Percentiles rank a stretch among this genome's conserved stretches.
Evolutionary conservation across 2,797 vertebrate genomes (phyloP).

Genomic region (Allobates femoralis): DNA sequence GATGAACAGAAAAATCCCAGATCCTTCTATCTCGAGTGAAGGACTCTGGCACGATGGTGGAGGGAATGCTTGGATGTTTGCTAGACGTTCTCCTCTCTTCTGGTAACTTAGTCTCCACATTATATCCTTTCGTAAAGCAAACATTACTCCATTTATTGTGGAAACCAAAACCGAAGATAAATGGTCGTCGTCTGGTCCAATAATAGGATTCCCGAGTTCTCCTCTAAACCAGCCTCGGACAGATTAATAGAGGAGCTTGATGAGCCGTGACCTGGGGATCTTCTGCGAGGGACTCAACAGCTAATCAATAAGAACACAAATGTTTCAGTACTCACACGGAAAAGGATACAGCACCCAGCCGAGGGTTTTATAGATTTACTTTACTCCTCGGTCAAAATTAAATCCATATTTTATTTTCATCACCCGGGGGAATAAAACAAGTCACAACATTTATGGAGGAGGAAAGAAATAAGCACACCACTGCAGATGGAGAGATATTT

Average conservation of each 20-base stretch:
- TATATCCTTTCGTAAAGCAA: conserved; percentile 24
- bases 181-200: conserved; percentile 1
- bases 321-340: not conserved
- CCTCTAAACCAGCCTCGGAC: not conserved
- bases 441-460: not conserved
- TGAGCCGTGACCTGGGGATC: not conserved
- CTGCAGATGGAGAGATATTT: not conserved
- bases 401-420: conserved; percentile 20
- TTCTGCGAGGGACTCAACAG: conserved; percentile 10
- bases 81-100: not conserved
- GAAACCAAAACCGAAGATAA: conserved; percentile 45
- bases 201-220: conserved; percentile 13
- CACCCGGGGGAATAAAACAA: conserved; percentile 16
- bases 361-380: not conserved
- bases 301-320: conserved; percentile 52
- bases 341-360: not conserved
- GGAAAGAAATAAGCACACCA: not conserved
- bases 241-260: not conserved
- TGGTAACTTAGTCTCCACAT: not conserved
- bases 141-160: conserved; percentile 17
- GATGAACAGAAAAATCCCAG: too few relatives aligned
- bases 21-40: not conserved
- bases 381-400: conserved; percentile 9
- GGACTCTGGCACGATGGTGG: not conserved
- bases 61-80: not conserved